phyloP scores from a whole-genome alignment of 2,113 vertebrate species.

The Sinocyclocheilus rhinocerous region DNA sequence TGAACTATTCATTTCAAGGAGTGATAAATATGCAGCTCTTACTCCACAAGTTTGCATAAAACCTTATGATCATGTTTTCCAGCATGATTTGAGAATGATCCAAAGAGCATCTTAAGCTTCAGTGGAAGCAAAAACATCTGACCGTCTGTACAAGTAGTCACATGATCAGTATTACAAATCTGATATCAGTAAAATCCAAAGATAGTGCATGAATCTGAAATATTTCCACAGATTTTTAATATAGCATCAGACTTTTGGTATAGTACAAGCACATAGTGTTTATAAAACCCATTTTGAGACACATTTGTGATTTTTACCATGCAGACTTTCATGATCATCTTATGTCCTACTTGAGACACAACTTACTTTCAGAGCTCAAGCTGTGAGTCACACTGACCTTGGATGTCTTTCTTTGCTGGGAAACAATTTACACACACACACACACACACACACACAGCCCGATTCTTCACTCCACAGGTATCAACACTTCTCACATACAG shows the following conservation, averaged over 20 bases:
- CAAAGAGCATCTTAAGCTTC: background rate
- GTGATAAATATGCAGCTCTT: background rate
- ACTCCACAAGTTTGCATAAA: background rate
- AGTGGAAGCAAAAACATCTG: background rate
- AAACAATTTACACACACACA: background rate
- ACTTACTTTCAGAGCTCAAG: background rate
- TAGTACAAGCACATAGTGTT: background rate
- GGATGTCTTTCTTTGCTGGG: slow-evolving; percentile 6
- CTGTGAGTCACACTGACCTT: slow-evolving; percentile 16
- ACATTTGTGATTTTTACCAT: background rate
- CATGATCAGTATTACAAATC: no score
- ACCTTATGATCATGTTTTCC: background rate
- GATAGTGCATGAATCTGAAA: background rate
- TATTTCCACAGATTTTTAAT: background rate
- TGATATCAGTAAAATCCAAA: no score
- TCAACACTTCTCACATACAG: background rate
- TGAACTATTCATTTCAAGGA: no score
- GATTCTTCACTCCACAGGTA: slow-evolving; percentile 27
- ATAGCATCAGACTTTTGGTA: background rate
- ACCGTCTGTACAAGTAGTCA: no score
- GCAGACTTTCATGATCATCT: background rate
- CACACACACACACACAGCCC: background rate
- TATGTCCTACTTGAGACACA: background rate
- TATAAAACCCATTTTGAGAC: background rate
- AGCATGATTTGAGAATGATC: background rate